These are phyloP conservation scores for Zenarchopterus dispar DNA, from an alignment of 2,797 vertebrate genomes.

Conservation along the genomic window DNA sequence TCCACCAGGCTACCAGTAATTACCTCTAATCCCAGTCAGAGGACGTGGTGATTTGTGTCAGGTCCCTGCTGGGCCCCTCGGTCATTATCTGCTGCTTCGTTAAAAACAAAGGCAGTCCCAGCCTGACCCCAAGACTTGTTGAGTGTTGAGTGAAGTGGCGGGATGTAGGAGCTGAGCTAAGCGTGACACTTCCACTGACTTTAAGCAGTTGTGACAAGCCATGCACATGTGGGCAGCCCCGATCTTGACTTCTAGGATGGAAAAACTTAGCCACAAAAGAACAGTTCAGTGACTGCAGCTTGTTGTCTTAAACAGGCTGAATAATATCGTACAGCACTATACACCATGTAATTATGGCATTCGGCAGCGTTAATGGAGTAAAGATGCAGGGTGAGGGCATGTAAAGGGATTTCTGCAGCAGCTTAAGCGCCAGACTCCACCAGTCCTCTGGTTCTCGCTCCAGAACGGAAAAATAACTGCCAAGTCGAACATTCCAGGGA, in stretches of 20 bases:
- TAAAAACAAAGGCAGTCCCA: conserved; percentile 60
- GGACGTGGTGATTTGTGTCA: conserved; percentile 75
- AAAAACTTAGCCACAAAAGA: conserved; percentile 4
- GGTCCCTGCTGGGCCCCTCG: conserved; percentile 61
- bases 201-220: conserved; percentile 53
- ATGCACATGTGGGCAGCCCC: conserved; percentile 19
- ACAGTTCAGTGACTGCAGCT: conserved; percentile 6
- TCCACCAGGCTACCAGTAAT: conserved; percentile 73
- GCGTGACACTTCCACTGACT: conserved; percentile 29
- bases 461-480: conserved; percentile 38
- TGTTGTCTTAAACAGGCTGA: conserved; percentile 20
- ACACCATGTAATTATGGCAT: conserved; percentile 29
- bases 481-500: conserved; percentile 38
- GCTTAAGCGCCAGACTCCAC: conserved; percentile 10
- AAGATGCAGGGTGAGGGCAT: conserved; percentile 17
- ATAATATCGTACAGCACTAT: conserved; percentile 14
- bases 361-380: conserved; percentile 13
- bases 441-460: conserved; percentile 11
- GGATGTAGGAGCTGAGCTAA: conserved; percentile 47
- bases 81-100: conserved; percentile 74
- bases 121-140: conserved; percentile 47
- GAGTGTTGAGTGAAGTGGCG: conserved; percentile 52
- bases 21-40: conserved; percentile 79
- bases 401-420: conserved; percentile 26
- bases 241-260: conserved; percentile 7